Base-by-base conservation (phyloP, 2,888 invertebrate genomes). In the Plusia festucae region DNA sequence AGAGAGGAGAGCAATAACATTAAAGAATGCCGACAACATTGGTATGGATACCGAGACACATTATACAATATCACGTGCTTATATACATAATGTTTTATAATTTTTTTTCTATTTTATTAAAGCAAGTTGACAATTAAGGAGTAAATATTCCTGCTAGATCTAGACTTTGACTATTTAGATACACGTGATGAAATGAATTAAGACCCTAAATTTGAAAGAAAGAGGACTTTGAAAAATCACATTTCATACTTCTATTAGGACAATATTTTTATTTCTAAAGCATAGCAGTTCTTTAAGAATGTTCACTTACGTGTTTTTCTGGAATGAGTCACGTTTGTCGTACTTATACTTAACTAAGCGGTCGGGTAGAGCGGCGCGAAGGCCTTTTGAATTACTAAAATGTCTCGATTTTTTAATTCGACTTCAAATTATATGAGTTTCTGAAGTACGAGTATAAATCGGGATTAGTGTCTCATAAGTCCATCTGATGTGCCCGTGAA, bases 401-500 rank as follows among this genome's bases (percentile, higher is more conserved):
- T 84, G 82, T 84, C 87, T 90, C 85, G 87, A 90, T 88, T 87
- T 87, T 88, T 90, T 91, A 92, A 92, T 92, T 91, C 90, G 88
- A 86, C 83, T 87, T 85, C 88, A 91, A 93, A 91, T 93, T 91
- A 91, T 91, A 91, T 84, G 89, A 89, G 87, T 89, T 90, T 91
- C 83, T 87, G 86, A 89, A 88, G 86, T 71, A 76, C 57, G 61
- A 60, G 76, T 87, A 88, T 93, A 92, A 93, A 91, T 90, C 88
- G 85, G 90, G 92, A 90, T 95, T 93, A 95, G 87, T 92, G 94
- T 93, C 92, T 70, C 82, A 90, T 84, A 87, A 87, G 85, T 86
- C 83, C 85, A 82, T 86, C 79, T 85, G 88, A 89, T 88, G 82
- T 82, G 88, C 79, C 83, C 84, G 86, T 81, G 87, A 86, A 87